A percentile compares a stretch with the other conserved stretches of the same genome.
Conservation (phyloP, 2,888 invertebrate genomes). For the Odontomyia ornata region DNA sequence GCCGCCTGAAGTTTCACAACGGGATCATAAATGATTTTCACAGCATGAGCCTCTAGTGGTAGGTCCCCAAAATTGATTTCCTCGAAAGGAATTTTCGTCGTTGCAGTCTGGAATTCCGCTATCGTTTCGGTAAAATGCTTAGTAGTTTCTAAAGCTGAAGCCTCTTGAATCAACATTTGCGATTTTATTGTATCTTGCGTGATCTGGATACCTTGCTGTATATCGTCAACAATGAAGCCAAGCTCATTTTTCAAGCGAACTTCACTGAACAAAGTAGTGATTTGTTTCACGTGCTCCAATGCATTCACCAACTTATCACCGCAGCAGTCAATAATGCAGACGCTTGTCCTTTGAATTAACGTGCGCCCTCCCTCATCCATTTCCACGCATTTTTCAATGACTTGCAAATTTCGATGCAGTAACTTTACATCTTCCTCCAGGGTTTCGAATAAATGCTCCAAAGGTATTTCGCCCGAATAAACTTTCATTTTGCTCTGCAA, state of each 20-base stretch:
- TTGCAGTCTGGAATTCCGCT: constrained; percentile 59
- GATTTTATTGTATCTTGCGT: constrained; percentile 68
- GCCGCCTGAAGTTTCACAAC: constrained; percentile 65
- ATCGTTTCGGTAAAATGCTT: constrained; percentile 62
- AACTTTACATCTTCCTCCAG: constrained; percentile 72
- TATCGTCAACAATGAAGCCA: constrained; percentile 65
- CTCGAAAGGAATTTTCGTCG: constrained; percentile 57
- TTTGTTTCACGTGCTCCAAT: constrained; percentile 67
- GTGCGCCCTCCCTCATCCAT: constrained; percentile 74
- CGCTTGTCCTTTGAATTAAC: constrained; percentile 74
- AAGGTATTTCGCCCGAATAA: constrained; percentile 63
- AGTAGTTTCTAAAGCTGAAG: constrained; percentile 62
- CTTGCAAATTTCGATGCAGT: constrained; percentile 72
- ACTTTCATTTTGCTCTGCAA: constrained; percentile 71
- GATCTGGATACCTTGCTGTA: constrained; percentile 66
- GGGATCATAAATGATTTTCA: constrained; percentile 62
- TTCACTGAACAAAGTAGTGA: constrained; percentile 65
- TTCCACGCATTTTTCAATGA: constrained; percentile 75
- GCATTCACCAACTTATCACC: constrained; percentile 68
- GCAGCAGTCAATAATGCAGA: constrained; percentile 71
- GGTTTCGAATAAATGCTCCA: constrained; percentile 65
- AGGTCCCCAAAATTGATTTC: constrained; percentile 57
- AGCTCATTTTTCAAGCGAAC: constrained; percentile 64
- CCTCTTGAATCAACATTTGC: constrained; percentile 67
- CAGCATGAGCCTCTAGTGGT: constrained; percentile 60